Base-by-base conservation (phyloP, 92 coral and sea anemone species). In the Parazoanthus swiftii region DNA sequence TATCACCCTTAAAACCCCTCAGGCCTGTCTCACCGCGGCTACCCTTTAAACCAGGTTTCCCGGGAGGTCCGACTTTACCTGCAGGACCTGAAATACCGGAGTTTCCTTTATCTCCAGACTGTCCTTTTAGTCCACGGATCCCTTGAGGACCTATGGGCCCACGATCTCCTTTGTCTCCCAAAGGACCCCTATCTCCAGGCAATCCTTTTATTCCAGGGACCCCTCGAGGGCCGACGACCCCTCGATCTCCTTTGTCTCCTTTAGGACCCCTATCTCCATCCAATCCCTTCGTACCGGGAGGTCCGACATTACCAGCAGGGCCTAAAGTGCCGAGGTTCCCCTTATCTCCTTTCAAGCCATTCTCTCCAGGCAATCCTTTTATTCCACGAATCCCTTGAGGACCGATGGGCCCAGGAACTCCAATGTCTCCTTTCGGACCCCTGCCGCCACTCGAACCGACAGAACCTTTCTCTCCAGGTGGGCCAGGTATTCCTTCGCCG, bases 401-500 rank as follows among this genome's bases (percentile, higher is more conserved):
- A 13, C 58, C 58, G 15, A 51, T 51, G 58, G 58, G 58, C 9
- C 58, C 58, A 51, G 4, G 58, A 51, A 25, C 75, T 71, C 75
- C 36, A 8, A 23, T 3, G 77, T 14, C 6, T 70, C 75, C 75
- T 33, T 70, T 70, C 1, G 75, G 75, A 70, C 75, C 75, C 11
- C 75, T n/a, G 3, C 0, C 75, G 33, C 75, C 75, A 70, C 33
- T 70, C 33, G 75, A 70, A 10, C 75, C 75, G 8, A 5, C 75
- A 25, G 75, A 70, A 70, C 75, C 75, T 21, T 70, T 70, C 15
- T 70, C 75, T 70, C 75, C 75, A 70, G 75, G 75, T 2, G 75
- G 75, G 14, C 75, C 75, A 9, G 75, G 0, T n/a, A 70, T 70
- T 4, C 75, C 75, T 70, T 25, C 3, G 25, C 75, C 75, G 16